phyloP scores from a whole-genome alignment of 2,888 invertebrate genomes.

The Rotaria magnacalcarata region DNA sequence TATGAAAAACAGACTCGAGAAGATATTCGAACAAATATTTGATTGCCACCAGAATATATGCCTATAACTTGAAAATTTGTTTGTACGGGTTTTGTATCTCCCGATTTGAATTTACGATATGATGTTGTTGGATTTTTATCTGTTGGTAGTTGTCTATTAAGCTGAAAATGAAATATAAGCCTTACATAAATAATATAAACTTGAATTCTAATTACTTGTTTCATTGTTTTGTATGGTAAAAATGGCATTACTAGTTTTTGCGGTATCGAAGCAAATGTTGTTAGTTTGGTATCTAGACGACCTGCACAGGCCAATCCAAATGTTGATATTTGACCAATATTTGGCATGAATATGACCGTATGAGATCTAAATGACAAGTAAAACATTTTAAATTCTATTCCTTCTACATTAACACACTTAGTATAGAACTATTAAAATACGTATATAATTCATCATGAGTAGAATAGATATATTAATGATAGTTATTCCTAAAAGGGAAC shows the following conservation, averaged over 20 bases:
- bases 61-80: not conserved
- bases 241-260: not conserved
- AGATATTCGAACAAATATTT: conserved; percentile 69
- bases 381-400: no score
- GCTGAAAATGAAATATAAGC: not conserved
- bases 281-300: conserved; percentile 65
- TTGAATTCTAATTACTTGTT: not conserved
- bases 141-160: not conserved
- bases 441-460: no score
- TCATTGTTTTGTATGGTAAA: not conserved
- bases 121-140: not conserved
- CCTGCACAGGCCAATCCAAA: conserved; percentile 89
- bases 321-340: conserved; percentile 74
- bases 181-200: not conserved
- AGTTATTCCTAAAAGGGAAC: no score
- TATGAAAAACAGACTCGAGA: not conserved
- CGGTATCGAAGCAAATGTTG: not conserved
- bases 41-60: conserved; percentile 74
- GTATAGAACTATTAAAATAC: no score
- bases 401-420: no score
- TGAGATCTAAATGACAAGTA: conserved; percentile 64
- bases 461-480: no score
- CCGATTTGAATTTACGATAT: not conserved
- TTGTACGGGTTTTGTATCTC: not conserved
- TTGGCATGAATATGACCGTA: conserved; percentile 75